phyloP scores from a whole-genome alignment of 1,140 invertebrate genomes.

The Eriosoma lanigerum region DNA sequence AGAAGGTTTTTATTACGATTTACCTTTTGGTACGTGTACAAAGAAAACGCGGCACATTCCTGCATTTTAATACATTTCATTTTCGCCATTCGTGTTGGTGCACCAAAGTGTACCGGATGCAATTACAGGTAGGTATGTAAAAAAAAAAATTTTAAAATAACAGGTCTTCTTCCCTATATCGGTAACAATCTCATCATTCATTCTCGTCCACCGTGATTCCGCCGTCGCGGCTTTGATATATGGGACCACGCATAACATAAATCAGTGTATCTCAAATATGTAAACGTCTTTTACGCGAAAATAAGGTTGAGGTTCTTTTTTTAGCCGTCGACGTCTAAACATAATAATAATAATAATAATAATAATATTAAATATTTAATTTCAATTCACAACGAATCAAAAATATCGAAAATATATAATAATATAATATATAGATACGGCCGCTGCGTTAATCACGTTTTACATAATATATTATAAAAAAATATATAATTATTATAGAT shows the following conservation, averaged over 20 bases:
- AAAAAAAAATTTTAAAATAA: constrained; percentile 1
- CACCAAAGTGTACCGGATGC: constrained; percentile 37
- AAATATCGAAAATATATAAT: too few relatives aligned
- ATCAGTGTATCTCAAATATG: constrained; percentile 8
- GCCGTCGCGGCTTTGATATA: constrained; percentile 12
- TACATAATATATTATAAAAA: too few relatives aligned
- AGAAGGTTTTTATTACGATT: too few relatives aligned
- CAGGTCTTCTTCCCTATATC: constrained; percentile 39
- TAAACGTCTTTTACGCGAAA: neutral
- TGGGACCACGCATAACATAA: constrained; percentile 31
- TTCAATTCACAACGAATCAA: too few relatives aligned
- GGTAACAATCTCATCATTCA: constrained; percentile 29
- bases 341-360: too few relatives aligned
- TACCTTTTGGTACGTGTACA: neutral
- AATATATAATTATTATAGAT: too few relatives aligned
- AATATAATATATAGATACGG: too few relatives aligned
- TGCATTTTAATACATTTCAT: neutral
- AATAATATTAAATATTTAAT: too few relatives aligned
- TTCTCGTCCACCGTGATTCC: constrained; percentile 22
- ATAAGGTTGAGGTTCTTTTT: too few relatives aligned
- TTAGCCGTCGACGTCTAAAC: too few relatives aligned
- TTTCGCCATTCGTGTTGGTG: constrained; percentile 23
- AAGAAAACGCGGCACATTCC: constrained; percentile 21
- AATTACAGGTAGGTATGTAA: constrained; percentile 16
- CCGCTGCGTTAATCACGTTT: too few relatives aligned